Conservation (phyloP, 2,113 vertebrate species). For the Pteropus alecto region DNA sequence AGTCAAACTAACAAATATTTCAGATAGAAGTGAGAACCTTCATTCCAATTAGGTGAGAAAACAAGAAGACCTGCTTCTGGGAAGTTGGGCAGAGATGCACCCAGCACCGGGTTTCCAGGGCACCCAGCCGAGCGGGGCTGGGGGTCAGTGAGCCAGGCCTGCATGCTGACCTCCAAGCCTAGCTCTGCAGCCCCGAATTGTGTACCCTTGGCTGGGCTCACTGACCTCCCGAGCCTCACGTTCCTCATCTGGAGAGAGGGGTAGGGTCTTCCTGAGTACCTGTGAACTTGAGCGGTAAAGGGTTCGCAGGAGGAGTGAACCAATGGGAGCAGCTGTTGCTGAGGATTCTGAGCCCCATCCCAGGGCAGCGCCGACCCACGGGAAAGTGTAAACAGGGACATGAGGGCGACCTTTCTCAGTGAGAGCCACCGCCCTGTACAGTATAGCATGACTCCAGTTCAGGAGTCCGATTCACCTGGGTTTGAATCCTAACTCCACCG, state of each 20-base stretch:
- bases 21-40: not conserved
- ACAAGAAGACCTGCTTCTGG: not conserved
- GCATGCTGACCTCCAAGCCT: not conserved
- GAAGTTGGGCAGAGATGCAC: not conserved
- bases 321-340: fast-evolving
- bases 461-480: not conserved
- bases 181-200: not conserved
- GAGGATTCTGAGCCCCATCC: not conserved
- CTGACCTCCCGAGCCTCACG: not conserved
- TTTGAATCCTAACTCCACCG: too few relatives aligned
- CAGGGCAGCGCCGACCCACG: not conserved
- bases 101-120: not conserved
- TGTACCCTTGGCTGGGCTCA: not conserved
- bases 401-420: not conserved
- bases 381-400: not conserved
- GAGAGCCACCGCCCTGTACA: not conserved
- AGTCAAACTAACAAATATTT: not conserved
- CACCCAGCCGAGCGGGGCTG: not conserved
- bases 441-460: not conserved
- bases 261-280: not conserved
- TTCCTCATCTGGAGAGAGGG: not conserved
- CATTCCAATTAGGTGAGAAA: not conserved
- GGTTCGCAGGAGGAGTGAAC: not conserved
- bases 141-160: fast-evolving
- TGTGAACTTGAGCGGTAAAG: not conserved